Conservation (phyloP, 2,113 vertebrate species). For the Protobothrops mucrosquamatus region DNA sequence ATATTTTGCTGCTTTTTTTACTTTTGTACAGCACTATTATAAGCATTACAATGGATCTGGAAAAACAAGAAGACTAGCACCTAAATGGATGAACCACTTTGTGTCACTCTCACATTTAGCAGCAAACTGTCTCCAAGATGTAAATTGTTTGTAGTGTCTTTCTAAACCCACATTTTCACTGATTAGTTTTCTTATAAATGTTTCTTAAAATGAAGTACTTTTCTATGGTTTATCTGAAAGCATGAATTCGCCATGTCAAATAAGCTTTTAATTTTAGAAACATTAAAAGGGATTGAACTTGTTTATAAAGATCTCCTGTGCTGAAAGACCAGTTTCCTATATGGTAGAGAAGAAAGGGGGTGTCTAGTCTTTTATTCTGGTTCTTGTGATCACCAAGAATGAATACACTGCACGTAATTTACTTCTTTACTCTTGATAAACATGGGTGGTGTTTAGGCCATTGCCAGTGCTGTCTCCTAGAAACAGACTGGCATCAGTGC, state of each 20-base stretch:
- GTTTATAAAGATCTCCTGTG: constrained; percentile 43
- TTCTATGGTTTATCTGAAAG: constrained; percentile 65
- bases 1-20: constrained; percentile 62
- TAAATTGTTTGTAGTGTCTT: constrained; percentile 62
- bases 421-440: not conserved
- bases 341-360: not conserved
- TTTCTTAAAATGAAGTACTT: constrained; percentile 52
- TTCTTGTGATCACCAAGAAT: constrained; percentile 23
- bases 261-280: constrained; percentile 62
- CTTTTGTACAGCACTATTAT: constrained; percentile 70
- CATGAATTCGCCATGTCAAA: constrained; percentile 62
- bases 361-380: not conserved
- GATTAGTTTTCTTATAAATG: constrained; percentile 68
- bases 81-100: constrained; percentile 43
- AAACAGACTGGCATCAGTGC: constrained; percentile 34
- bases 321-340: constrained; percentile 50
- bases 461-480: constrained; percentile 27
- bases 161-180: constrained; percentile 67
- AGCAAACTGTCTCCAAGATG: constrained; percentile 47
- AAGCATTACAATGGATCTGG: constrained; percentile 49
- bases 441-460: constrained; percentile 7
- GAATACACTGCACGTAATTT: not conserved
- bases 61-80: constrained; percentile 41
- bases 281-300: constrained; percentile 25
- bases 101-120: constrained; percentile 44